These are phyloP conservation scores for Oreonectes daqikongensis DNA, from an alignment of 2,797 vertebrate species.

Conservation along the genomic window DNA sequence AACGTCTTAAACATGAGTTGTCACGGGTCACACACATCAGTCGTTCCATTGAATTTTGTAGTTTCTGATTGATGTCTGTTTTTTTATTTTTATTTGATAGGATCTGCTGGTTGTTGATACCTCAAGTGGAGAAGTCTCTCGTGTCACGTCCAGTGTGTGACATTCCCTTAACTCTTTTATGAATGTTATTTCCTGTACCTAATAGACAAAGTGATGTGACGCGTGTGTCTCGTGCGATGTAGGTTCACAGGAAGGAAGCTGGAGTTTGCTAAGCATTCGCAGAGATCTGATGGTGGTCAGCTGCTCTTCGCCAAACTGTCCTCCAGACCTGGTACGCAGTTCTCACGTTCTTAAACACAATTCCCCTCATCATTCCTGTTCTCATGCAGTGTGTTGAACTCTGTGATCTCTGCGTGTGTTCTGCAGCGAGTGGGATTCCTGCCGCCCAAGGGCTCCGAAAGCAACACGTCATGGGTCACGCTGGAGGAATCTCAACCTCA, in stretches of 20 bases:
- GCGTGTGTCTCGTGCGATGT: constrained; percentile 1
- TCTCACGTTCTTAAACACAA: background rate
- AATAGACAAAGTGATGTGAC: no score
- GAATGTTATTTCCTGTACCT: no score
- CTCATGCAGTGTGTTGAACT: background rate
- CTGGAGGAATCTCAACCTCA: constrained; percentile 82
- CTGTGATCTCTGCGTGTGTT: constrained; percentile 2
- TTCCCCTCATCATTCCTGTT: no score
- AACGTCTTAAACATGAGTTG: no score
- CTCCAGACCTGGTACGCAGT: constrained; percentile 83
- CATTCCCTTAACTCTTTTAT: background rate
- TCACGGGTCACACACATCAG: no score
- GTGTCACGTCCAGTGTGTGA: constrained; percentile 74
- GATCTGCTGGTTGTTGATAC: constrained; percentile 81
- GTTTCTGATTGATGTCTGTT: no score
- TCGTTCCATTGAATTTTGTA: background rate
- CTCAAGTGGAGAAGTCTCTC: constrained; percentile 67
- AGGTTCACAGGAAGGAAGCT: constrained; percentile 82
- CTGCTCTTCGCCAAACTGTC: constrained; percentile 88
- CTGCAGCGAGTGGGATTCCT: constrained; percentile 90
- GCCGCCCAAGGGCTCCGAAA: constrained; percentile 76
- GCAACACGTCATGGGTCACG: constrained; percentile 83
- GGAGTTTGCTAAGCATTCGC: constrained; percentile 87
- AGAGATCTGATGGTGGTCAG: constrained; percentile 88
- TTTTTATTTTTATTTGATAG: constrained; percentile 61